A percentile compares a stretch with the other conserved stretches of the same genome.
These are phyloP conservation scores for Nephrotoma flavescens DNA, from an alignment of 2,888 invertebrate genomes.

Conservation along the genomic window DNA sequence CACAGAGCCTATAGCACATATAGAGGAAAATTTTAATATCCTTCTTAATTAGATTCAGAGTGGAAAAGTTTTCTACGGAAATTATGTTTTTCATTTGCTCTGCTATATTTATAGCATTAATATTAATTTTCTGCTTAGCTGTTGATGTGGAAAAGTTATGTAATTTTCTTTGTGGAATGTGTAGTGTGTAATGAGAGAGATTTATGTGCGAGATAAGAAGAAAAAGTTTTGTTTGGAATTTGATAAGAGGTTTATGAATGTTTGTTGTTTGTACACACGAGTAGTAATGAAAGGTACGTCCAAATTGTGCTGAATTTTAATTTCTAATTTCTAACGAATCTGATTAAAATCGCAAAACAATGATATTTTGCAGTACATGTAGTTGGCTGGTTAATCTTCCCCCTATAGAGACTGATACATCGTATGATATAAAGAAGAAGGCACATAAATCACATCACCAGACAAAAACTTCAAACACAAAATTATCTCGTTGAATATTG, in stretches of 20 bases:
- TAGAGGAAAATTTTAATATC: not conserved
- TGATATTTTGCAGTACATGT: too few species aligned
- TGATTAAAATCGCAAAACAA: not conserved
- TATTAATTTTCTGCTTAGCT: not conserved
- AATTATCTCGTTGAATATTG: not conserved
- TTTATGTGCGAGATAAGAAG: not conserved
- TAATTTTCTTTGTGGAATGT: not conserved
- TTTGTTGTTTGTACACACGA: not conserved
- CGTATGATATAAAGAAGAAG: not conserved
- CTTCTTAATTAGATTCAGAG: not conserved
- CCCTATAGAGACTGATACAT: not conserved
- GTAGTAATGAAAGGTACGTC: not conserved
- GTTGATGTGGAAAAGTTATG: not conserved
- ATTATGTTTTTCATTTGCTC: not conserved
- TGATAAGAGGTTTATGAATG: not conserved
- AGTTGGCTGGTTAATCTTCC: too few species aligned
- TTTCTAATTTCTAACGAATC: not conserved
- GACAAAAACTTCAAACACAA: not conserved
- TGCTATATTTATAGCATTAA: not conserved
- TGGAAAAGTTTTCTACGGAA: not conserved
- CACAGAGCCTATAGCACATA: not conserved
- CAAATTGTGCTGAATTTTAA: too few species aligned
- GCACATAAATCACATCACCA: not conserved
- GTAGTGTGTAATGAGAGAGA: not conserved
- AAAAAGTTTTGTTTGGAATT: not conserved